phyloP scores from a whole-genome alignment of 2,888 invertebrate species.

The Synergus gifuensis region DNA sequence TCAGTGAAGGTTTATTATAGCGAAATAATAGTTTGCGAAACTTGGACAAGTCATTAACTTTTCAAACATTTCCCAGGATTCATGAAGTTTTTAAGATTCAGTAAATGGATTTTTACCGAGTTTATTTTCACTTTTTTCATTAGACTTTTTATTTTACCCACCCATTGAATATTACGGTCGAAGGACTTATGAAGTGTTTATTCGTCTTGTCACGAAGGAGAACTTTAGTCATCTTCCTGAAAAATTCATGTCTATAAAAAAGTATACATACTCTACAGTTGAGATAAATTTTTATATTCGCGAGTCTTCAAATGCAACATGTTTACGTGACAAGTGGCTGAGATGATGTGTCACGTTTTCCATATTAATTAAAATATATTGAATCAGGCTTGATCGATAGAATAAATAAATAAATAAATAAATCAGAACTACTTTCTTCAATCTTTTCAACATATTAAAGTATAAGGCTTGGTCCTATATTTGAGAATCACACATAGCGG shows the following conservation, averaged over 20 bases:
- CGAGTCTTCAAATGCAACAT: not conserved
- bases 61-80: not conserved
- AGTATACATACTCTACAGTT: not conserved
- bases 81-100: not conserved
- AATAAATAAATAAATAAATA: too few relatives aligned
- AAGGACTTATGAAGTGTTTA: not conserved
- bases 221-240: slow-evolving; percentile 23
- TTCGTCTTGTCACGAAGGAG: not conserved
- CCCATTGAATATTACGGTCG: slow-evolving; percentile 2
- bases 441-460: too few relatives aligned
- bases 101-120: slow-evolving; percentile 6
- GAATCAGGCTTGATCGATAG: too few relatives aligned
- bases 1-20: too few relatives aligned
- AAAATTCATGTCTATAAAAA: not conserved
- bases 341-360: too few relatives aligned
- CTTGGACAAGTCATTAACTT: too few relatives aligned
- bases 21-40: too few relatives aligned
- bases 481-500: not conserved
- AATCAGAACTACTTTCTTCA: too few relatives aligned
- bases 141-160: not conserved
- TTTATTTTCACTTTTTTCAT: not conserved
- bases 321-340: slow-evolving; percentile 1
- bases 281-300: not conserved
- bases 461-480: not conserved
- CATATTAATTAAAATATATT: too few relatives aligned